Base-by-base conservation (phyloP, 2,888 invertebrate genomes). In the Macropis europaea region DNA sequence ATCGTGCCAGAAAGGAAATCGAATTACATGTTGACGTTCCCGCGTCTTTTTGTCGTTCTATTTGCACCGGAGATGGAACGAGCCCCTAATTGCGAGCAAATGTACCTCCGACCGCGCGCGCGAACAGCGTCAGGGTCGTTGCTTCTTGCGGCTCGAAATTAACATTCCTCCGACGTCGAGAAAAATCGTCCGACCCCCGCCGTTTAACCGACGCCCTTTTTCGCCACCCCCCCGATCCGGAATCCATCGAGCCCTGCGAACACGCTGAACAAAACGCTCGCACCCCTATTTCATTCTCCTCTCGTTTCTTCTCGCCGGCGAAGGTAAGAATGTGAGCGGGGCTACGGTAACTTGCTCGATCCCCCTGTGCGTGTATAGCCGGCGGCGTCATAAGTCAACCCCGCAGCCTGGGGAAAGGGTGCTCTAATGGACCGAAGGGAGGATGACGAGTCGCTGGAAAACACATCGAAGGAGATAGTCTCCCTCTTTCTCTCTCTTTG, bases 361-460 rank as follows among this genome's bases (percentile, higher is more conserved):
- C 76, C 79, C 76, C 73, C n/a, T 67, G 34, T 32, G 3, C 28
- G 26, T 63, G 77, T 67, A 69, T 59, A 77, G 79, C 57, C 69
- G 74, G 66, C 70, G 82, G 70, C 70, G 82, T 85, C 86, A 82
- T 86, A 87, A 87, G 86, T 87, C 86, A 86, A 85, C 79, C 79
- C 79, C 75, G n/a, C n/a, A n/a, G n/a, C 76, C 53, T 19, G 47
- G 75, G 78, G 76, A 77, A 81, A 82, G 82, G 82, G 78, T 77
- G 84, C 79, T 81, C 82, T 84, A 84, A 83, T 83, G 84, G 85
- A 72, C 80, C 71, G 73, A 24, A 79, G 77, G 71, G 68, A 62
- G 61, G 30, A 36, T 48, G 45, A 53, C 22, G 7, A 22, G 43
- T 54, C 26, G 15, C 9, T 22, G 43, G 62, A 26, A 70, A 59